These are phyloP conservation scores for Noturus placidus DNA, from an alignment of 2,113 vertebrate species.

Conservation along the genomic window DNA sequence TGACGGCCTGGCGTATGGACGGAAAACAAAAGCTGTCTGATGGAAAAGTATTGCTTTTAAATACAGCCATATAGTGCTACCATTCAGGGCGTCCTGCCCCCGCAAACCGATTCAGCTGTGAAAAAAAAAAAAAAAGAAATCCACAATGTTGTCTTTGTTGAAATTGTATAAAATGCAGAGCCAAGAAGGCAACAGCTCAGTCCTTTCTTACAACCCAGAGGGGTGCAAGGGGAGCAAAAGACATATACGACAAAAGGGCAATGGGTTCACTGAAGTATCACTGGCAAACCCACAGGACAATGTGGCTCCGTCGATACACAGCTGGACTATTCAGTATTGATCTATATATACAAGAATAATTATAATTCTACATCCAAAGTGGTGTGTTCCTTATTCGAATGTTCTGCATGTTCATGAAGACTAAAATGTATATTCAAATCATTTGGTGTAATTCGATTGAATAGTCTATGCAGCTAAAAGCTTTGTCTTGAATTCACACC, in stretches of 20 bases:
- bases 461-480: background rate
- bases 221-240: constrained; percentile 50
- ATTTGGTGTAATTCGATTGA: no score
- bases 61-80: constrained; percentile 43
- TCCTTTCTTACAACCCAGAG: constrained; percentile 54
- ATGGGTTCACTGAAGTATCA: constrained; percentile 53
- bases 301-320: constrained; percentile 40
- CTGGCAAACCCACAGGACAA: constrained; percentile 43
- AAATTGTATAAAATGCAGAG: constrained; percentile 57
- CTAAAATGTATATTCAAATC: background rate
- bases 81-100: constrained; percentile 47
- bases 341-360: constrained; percentile 18
- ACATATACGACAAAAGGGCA: constrained; percentile 52
- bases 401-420: background rate
- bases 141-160: constrained; percentile 56
- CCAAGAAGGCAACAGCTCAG: constrained; percentile 47
- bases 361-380: background rate
- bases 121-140: constrained; percentile 32
- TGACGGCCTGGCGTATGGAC: constrained; percentile 30
- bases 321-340: constrained; percentile 40
- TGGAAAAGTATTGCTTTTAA: constrained; percentile 40
- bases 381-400: background rate
- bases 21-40: constrained; percentile 38
- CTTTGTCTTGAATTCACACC: background rate
- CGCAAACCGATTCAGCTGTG: constrained; percentile 47